Base-by-base conservation (phyloP, 2,888 invertebrate genomes). In the Mamestra brassicae region DNA sequence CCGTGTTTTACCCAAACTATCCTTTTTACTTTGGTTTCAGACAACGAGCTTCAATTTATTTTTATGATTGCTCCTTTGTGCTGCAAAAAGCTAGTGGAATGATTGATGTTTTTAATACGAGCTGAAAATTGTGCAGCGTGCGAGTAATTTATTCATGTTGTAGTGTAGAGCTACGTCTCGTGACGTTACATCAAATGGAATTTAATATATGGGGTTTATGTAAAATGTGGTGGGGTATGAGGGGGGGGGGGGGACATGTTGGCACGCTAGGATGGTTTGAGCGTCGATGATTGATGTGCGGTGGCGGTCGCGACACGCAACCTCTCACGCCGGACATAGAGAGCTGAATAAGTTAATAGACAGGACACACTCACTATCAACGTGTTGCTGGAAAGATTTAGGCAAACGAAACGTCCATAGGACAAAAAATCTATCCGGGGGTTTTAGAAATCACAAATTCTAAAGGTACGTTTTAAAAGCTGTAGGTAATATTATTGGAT, bases 131-230 rank as follows among this genome's bases (percentile, higher is more conserved):
- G 89, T 88, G 86, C 84, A 85, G 85, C 81, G 85, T 87, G 85
- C 87, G 78, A 86, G 90, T 92, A 91, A 93, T 93, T 91, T 92
- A 93, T 94, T 90, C 89, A 83, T 80, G 87, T 88, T 90, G 87
- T 90, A 87, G 87, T 88, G 87, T 87, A 87, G 88, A 87, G 88
- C 89, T 90, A 87, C 67, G 84, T 89, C 87, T 90, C 87, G 89
- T 89, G 82, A 87, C 82, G 84, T 87, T 84, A 81, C 82, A 85
- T 89, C 85, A 88, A 87, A 85, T 86, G 92, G 92, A 94, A 93
- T 93, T 93, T 93, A 94, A 94, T 94, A 93, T 92, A 90, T 93
- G 89, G 88, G 89, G 87, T 90, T 90, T 91, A 90, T 90, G 87
- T 89, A 87, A 89, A 89, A 88, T 84, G 65, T 79, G 77, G 80